Evolutionary conservation across 2,113 vertebrate species (phyloP), one percentile per base, ranked within the genome.

Genomic region (Sprattus sprattus): DNA sequence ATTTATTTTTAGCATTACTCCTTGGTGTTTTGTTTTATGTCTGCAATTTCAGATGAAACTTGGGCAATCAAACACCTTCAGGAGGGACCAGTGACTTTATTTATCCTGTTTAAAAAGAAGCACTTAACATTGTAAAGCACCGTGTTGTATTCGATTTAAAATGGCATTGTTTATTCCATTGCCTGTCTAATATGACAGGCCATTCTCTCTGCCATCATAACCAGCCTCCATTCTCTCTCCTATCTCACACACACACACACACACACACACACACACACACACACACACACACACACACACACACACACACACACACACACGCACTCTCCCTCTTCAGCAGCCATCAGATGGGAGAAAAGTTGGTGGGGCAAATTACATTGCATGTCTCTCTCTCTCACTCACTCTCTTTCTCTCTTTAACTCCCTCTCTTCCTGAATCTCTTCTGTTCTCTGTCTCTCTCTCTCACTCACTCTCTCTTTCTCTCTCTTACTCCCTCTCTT

Each of bases 321-420:
- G 85, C 80, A 84, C 82, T 86, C 84, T 88, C 82, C 60, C 60
- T 75, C 84, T 45, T 57, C 28, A 86, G 84, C 87, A 92, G 88
- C 83, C 86, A 87, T 89, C 83, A 89, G 11, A 28, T 39, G 45
- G 85, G 83, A 82, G 75, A 50, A 85, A 88, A 88, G 75, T 88
- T 88, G 83, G 85, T 81, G 47, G 87, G 83, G 82, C 85, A 87
- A 90, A 90, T 91, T 86, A 87, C 83, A 90, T 89, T 89, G 85
- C 82, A 32, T 86, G 67, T 84, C 57, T 71, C 52, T 57, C 78
- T 67, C 25, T 22, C 54, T 60, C 22, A 25, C 64, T 67, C n/a
- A 25, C 64, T 67, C 64, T 25, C 64, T 25, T 67, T 67, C 64
- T 67, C 64, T 67, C 64, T 67, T n/a, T 67, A 6, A 25, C 60